Evolutionary conservation across 2,113 vertebrate genomes (phyloP), one percentile per base, ranked within the genome.

Genomic region (Onychostoma macrolepis): DNA sequence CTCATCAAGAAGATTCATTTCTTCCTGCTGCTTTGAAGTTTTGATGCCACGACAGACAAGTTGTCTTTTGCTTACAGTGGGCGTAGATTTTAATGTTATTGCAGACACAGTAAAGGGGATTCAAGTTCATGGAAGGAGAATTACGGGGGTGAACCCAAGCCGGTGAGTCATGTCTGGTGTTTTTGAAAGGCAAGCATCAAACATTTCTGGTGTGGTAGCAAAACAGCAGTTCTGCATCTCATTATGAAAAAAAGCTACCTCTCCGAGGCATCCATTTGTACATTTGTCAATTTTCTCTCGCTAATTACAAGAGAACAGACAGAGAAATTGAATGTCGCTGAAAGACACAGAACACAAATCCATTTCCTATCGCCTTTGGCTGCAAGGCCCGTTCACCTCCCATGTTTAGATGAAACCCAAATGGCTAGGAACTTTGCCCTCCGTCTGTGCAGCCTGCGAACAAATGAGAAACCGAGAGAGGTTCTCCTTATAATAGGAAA

Each of bases 401-500:
- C 61, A 28, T 82, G 85, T 72, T 50, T 75, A 81, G 74, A 86
- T 82, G 79, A 58, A 71, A 82, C 26, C 63, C 61, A 77, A 83
- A 61, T 56, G 9, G n/a, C 65, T 77, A 15, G 80, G 80, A 83
- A 79, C 85, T 86, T 80, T 77, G 36, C 83, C 61, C 87, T 80
- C 88, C 58, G 45, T 86, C 85, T 72, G 63, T 86, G 79, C 80
- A 74, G 85, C 28, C 85, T 85, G 36, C 19, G 33, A 67, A 53
- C n/a, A 48, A 80, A 88, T 69, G 80, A 79, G 30, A 79, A 69
- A 53, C 53, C 17, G 7, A 50, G 43, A 81, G 33, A 58, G 38
- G 43, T 81, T 56, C 74, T 61, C 30, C 50, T 6, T 84, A 86
- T 92, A 92, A 91, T 91, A 89, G 86, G 38, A 85, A 85, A 84